Base-by-base conservation (phyloP, 2,888 invertebrate genomes). In the Helicoverpa assulta region DNA sequence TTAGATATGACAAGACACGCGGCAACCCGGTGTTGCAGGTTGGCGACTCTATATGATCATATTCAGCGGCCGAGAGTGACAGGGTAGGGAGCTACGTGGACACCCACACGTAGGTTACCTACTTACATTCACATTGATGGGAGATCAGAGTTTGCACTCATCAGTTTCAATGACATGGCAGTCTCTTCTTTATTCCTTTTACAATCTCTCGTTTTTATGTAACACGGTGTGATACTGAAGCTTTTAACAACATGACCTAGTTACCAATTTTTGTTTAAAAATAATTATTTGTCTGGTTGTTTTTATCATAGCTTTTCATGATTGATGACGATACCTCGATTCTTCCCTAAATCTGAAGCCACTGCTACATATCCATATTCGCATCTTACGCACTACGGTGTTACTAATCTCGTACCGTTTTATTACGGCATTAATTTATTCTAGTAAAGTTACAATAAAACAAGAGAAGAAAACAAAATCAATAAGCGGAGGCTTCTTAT, bases 101-200 rank as follows among this genome's bases (percentile, higher is more conserved):
- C 78, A 82, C 80, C 78, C 84, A 86, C 81, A 82, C 83, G 73
- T 67, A 79, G 76, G 33, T 33, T 33, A 33, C 60, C 67, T 64
- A 43, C 64, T 59, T 29, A 62, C 55, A 65, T 51, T 50, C 43
- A n/a, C 50, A 74, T 56, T 57, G 62, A 67, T 69, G 58, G 47
- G 56, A 43, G 53, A 60, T 57, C 16, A 26, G 3, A 55, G 10
- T 47, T 43, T 61, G 64, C 47, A 61, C 19, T 57, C 40, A 51
- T 37, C 40, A 43, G 47, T 57, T 55, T 47, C 51, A 37, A 64
- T 18, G 67, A 43, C 51, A 26, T 58, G 43, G 43, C 18, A 14
- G 43, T 67, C 51, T 8, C 21, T 40, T 55, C 21, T 26, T 19
- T 6, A 29, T 26, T 8, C 16, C 26, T 47, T 26, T n/a, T 6